Evolutionary conservation across 1,140 invertebrate genomes (phyloP).

Genomic region (Microplitis mediator): DNA sequence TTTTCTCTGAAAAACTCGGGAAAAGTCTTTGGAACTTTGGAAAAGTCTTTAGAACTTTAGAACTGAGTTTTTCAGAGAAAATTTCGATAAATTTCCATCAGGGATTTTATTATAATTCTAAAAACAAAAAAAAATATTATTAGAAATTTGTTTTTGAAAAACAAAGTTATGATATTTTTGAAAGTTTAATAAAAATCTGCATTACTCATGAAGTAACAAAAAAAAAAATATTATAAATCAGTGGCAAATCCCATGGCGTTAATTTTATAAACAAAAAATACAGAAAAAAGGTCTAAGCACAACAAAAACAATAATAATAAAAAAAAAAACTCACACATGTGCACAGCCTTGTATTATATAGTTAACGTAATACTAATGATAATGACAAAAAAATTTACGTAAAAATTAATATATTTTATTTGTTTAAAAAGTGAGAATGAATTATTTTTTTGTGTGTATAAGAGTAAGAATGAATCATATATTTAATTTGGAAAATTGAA

Average conservation of each 20-base stretch:
- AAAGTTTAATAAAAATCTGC: no score
- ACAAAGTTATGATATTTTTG: no score
- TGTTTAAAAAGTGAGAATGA: slow-evolving; percentile 29
- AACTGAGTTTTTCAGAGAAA: no score
- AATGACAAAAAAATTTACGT: slow-evolving; percentile 46
- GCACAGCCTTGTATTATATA: slow-evolving; percentile 50
- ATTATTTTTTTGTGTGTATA: slow-evolving; percentile 20
- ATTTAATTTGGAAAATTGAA: not conserved
- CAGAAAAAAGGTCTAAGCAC: not conserved
- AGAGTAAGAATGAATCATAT: slow-evolving; percentile 12
- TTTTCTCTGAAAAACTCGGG: no score
- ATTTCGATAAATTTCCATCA: no score
- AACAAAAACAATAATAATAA: not conserved
- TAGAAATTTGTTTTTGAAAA: not conserved
- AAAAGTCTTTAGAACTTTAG: no score
- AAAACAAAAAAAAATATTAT: no score
- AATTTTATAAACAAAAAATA: not conserved
- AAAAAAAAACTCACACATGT: slow-evolving; percentile 28
- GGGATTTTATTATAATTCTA: no score
- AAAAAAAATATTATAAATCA: not conserved
- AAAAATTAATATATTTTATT: slow-evolving; percentile 60
- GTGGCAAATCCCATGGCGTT: no score
- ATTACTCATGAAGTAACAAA: not conserved
- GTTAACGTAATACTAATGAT: slow-evolving; percentile 48
- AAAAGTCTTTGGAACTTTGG: no score